phyloP scores from a whole-genome alignment of 1,140 invertebrate genomes.

The Xylocopa sonorina region DNA sequence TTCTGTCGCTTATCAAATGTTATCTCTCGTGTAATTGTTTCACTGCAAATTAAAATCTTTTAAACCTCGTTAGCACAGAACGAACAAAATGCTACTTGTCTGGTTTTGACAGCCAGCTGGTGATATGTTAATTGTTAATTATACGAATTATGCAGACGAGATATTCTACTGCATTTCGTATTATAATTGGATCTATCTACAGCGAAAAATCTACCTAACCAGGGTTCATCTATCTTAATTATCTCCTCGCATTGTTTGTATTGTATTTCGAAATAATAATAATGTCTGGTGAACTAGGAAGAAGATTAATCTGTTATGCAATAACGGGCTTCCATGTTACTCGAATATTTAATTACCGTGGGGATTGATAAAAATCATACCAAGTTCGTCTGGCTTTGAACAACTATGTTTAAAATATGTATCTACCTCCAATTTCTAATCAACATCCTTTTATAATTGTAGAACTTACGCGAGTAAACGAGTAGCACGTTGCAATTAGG shows the following conservation, averaged over 20 bases:
- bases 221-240: slow-evolving; percentile 17
- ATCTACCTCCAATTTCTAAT: neutral
- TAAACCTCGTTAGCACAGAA: no score
- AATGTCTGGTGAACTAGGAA: neutral
- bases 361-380: neutral
- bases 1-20: no score
- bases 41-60: no score
- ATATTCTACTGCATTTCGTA: neutral
- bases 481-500: neutral
- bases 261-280: slow-evolving; percentile 5
- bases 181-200: slow-evolving; percentile 21
- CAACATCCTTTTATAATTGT: neutral
- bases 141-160: neutral
- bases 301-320: slow-evolving; percentile 21
- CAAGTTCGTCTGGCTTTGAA: neutral
- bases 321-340: neutral
- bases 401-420: no score
- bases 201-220: neutral
- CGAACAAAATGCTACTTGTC: no score
- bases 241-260: neutral
- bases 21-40: no score
- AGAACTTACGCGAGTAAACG: slow-evolving; percentile 5
- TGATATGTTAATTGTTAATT: no score
- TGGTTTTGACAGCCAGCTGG: no score
- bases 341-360: slow-evolving; percentile 1